Percentiles rank a stretch among this genome's conserved stretches.
phyloP scores from a whole-genome alignment of 2,113 vertebrate species.

The Tretioscincus oriximinensis region DNA sequence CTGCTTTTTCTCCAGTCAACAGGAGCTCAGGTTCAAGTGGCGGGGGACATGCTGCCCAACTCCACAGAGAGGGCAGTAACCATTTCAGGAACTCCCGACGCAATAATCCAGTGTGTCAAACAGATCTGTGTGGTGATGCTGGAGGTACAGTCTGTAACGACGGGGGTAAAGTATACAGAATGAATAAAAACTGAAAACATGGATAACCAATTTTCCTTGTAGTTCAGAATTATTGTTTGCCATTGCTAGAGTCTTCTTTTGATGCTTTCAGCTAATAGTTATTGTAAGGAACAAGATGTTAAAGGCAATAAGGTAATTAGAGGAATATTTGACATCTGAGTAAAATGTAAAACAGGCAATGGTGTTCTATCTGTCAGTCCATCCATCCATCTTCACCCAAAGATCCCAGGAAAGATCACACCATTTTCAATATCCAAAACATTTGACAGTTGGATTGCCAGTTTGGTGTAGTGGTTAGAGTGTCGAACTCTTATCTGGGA shows the following conservation, averaged over 20 bases:
- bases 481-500: no score
- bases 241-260: neutral
- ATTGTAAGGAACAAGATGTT: neutral
- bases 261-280: neutral
- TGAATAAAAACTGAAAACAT: conserved; percentile 46
- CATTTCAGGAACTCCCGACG: conserved; percentile 96
- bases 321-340: neutral
- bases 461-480: no score
- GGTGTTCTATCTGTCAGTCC: no score
- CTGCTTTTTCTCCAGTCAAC: conserved; percentile 82
- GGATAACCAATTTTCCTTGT: conserved; percentile 31
- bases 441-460: no score
- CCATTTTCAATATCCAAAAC: neutral
- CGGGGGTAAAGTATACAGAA: conserved; percentile 64
- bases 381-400: no score
- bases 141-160: conserved; percentile 85
- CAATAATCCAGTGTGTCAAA: conserved; percentile 98
- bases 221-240: conserved; percentile 16
- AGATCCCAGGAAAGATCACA: no score
- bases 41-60: conserved; percentile 97
- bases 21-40: conserved; percentile 97
- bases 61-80: conserved; percentile 97
- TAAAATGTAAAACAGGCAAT: neutral
- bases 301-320: neutral
- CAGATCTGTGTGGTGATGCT: conserved; percentile 99